These are phyloP conservation scores for Ditylenchus dipsaci DNA, from an alignment of 1,140 invertebrate species.

Conservation along the genomic window DNA sequence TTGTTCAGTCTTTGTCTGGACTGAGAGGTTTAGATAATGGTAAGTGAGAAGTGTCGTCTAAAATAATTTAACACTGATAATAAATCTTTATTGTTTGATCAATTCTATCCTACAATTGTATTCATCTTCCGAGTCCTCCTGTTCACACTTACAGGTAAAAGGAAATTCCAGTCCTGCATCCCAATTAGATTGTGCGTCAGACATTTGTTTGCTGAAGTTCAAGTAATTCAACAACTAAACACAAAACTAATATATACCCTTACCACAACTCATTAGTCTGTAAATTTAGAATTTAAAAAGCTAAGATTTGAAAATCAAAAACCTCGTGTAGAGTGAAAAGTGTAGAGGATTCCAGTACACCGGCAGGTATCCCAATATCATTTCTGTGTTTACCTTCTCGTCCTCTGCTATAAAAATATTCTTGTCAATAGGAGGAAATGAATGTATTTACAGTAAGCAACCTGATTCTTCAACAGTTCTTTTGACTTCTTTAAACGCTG, in stretches of 20 bases:
- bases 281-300: slow-evolving; percentile 7
- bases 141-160: slow-evolving; percentile 8
- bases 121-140: slow-evolving; percentile 5
- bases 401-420: no score
- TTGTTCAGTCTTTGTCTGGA: not conserved
- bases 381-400: no score
- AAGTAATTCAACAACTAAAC: no score
- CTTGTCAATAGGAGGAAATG: no score
- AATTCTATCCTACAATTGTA: not conserved
- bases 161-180: not conserved
- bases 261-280: not conserved
- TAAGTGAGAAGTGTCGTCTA: not conserved
- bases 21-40: not conserved
- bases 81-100: no score
- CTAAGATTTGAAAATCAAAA: not conserved
- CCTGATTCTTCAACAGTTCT: no score
- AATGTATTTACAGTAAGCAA: no score
- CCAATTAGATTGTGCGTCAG: slow-evolving; percentile 5
- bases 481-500: no score
- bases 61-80: no score
- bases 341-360: not conserved
- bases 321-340: slow-evolving; percentile 8
- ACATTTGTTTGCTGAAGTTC: not conserved
- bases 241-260: no score
- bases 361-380: not conserved